A percentile compares a stretch with the other conserved stretches of the same genome.
These are phyloP conservation scores for Perdita meconis DNA, from an alignment of 2,888 invertebrate species.

Conservation along the genomic window DNA sequence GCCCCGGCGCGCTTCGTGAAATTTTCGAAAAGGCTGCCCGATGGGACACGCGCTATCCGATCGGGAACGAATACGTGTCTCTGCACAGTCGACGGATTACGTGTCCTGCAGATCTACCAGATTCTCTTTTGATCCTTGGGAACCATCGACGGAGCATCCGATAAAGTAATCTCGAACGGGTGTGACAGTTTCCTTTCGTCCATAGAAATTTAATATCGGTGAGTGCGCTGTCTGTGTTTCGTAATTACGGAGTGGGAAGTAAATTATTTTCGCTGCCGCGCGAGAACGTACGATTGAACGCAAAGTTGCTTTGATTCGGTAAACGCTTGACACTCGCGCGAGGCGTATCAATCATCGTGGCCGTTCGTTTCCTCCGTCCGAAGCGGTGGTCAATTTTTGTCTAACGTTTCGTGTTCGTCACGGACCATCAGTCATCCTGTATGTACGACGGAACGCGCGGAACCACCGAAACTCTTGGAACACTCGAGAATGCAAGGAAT, in stretches of 20 bases:
- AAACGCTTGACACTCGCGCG: not conserved
- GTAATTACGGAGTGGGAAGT: too few relatives aligned
- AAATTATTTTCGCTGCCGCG: too few relatives aligned
- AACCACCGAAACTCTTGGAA: conserved; percentile 39
- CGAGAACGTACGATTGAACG: not conserved
- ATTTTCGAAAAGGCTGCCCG: conserved; percentile 61
- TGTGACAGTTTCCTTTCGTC: too few relatives aligned
- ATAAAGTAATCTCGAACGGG: not conserved
- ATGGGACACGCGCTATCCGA: conserved; percentile 37
- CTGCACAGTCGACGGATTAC: conserved; percentile 46
- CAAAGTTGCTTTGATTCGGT: not conserved
- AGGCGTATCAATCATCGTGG: conserved; percentile 9
- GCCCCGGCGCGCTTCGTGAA: conserved; percentile 51
- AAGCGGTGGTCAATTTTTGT: conserved; percentile 4
- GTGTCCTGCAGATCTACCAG: conserved; percentile 38
- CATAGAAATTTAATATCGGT: conserved; percentile 3
- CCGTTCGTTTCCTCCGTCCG: conserved; percentile 17
- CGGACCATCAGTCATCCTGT: conserved; percentile 42
- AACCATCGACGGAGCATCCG: not conserved
- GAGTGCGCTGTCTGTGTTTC: too few relatives aligned
- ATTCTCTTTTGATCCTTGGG: not conserved
- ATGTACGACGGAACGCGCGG: not conserved
- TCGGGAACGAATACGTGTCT: conserved; percentile 50
- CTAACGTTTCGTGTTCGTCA: conserved; percentile 41
- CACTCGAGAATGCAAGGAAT: conserved; percentile 24